Percentiles rank a stretch among this genome's conserved stretches.
Conservation (phyloP, 2,113 vertebrate species). For the Pampusana beccarii region DNA sequence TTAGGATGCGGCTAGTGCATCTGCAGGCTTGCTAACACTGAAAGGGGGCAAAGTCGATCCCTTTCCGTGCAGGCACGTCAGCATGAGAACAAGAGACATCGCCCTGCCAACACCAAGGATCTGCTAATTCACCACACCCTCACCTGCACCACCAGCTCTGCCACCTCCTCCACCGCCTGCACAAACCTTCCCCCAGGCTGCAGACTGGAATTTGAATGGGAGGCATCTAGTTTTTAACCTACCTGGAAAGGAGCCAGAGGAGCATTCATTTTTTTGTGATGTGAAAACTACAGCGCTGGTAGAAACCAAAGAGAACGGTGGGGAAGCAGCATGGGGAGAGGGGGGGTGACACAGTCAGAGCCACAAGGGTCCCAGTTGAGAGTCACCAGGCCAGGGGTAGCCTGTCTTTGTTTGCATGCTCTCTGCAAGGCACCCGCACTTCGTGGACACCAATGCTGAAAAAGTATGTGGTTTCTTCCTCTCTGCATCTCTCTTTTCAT, state of each 20-base stretch:
- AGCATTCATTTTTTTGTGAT: background rate
- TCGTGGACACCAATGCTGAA: background rate
- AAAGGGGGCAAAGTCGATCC: background rate
- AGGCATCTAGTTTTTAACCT: background rate
- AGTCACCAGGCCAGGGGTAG: rapidly evolving
- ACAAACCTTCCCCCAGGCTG: background rate
- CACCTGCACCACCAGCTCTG: background rate
- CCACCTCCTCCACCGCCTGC: rapidly evolving
- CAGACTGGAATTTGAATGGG: background rate
- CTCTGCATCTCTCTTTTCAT: background rate
- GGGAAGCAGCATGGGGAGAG: background rate
- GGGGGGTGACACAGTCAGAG: background rate
- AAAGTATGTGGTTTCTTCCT: background rate
- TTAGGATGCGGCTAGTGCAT: rapidly evolving
- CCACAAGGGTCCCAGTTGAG: background rate
- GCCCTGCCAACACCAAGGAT: background rate
- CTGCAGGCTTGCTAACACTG: background rate
- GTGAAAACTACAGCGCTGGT: background rate
- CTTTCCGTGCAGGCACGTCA: background rate
- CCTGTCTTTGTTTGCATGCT: background rate
- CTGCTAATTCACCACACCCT: background rate
- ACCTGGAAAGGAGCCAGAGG: background rate
- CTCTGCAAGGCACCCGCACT: background rate
- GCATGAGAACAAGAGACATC: rapidly evolving
- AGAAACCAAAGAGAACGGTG: background rate